These are phyloP conservation scores for Dromiciops gliroides DNA, from an alignment of 2,113 vertebrate species.

Conservation along the genomic window DNA sequence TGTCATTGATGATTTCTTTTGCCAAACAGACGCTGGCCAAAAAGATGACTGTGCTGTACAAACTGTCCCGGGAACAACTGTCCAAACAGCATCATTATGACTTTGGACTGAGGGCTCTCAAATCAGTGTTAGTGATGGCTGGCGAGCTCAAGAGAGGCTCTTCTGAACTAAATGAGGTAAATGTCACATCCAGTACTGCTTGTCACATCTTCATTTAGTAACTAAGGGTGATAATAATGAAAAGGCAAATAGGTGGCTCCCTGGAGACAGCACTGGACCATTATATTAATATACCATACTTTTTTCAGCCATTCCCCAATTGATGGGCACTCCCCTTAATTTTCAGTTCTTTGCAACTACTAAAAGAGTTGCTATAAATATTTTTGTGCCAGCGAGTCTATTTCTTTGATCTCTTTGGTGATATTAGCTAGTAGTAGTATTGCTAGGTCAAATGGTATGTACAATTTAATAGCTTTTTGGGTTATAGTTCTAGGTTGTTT, in stretches of 20 bases:
- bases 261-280: background rate
- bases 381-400: too few relatives aligned
- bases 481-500: too few relatives aligned
- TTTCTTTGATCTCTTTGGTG: too few relatives aligned
- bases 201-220: background rate
- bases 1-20: background rate
- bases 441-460: too few relatives aligned
- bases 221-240: background rate
- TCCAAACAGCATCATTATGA: slow-evolving; percentile 99
- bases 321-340: too few relatives aligned
- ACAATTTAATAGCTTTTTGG: too few relatives aligned
- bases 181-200: rapidly evolving
- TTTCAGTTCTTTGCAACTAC: too few relatives aligned
- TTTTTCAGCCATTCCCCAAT: too few relatives aligned
- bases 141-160: slow-evolving; percentile 96
- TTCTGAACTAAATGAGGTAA: slow-evolving; percentile 92
- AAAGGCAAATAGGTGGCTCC: background rate
- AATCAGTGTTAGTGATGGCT: slow-evolving; percentile 97
- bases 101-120: slow-evolving; percentile 95
- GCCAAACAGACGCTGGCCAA: slow-evolving; percentile 91
- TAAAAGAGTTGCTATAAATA: too few relatives aligned
- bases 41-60: slow-evolving; percentile 99
- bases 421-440: too few relatives aligned
- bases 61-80: slow-evolving; percentile 93
- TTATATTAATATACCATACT: too few relatives aligned